These are phyloP conservation scores for Drosophila nigricruria DNA, from an alignment of 2,888 invertebrate genomes.

Conservation along the genomic window DNA sequence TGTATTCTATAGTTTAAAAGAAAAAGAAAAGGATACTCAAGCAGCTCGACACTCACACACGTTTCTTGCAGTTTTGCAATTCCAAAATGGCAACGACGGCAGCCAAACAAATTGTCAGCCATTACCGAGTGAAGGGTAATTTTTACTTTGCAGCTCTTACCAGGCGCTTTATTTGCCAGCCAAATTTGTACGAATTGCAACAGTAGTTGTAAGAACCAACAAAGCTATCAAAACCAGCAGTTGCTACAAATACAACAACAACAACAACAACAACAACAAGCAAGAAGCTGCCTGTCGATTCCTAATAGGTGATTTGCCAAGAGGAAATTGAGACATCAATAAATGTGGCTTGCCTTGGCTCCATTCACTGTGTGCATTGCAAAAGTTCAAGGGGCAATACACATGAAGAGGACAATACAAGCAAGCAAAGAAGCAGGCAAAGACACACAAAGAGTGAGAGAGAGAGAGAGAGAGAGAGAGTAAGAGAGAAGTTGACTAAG, in stretches of 20 bases:
- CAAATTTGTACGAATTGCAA: constrained; percentile 79
- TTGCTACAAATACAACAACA: constrained; percentile 18
- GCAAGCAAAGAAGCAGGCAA: not conserved
- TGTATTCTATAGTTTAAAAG: constrained; percentile 37
- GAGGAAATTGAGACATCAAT: constrained; percentile 83
- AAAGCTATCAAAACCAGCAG: constrained; percentile 52
- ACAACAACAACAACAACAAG: constrained; percentile 22
- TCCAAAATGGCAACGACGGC: constrained; percentile 44
- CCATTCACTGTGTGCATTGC: constrained; percentile 31
- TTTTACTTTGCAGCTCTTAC: constrained; percentile 70
- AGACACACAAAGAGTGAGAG: not conserved
- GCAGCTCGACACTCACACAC: constrained; percentile 7
- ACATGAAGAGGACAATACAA: constrained; percentile 14
- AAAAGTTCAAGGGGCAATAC: constrained; percentile 39
- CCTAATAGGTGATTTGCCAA: constrained; percentile 80
- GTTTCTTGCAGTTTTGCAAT: constrained; percentile 49
- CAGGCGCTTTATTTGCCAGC: constrained; percentile 74
- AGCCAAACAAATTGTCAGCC: constrained; percentile 77
- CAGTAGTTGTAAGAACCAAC: constrained; percentile 67
- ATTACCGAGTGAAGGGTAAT: constrained; percentile 79
- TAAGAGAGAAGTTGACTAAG: not conserved
- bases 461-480: not conserved
- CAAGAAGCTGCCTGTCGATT: constrained; percentile 69
- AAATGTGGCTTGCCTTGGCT: constrained; percentile 71
- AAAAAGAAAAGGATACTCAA: not conserved